Percentiles rank a stretch among this genome's conserved stretches.
These are phyloP conservation scores for Molothrus aeneus DNA, from an alignment of 2,797 vertebrate genomes.

Conservation along the genomic window DNA sequence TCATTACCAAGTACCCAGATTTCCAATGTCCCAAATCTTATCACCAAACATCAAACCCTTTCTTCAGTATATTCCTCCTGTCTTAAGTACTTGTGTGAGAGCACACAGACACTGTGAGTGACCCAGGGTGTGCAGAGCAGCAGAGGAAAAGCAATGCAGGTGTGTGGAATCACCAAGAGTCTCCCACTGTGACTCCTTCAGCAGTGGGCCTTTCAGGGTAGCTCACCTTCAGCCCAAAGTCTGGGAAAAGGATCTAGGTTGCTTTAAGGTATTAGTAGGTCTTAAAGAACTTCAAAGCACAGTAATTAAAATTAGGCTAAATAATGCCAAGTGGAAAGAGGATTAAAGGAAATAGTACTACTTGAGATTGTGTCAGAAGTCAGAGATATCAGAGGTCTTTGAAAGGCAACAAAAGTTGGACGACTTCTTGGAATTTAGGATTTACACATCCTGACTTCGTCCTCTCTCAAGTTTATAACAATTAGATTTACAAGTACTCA, in stretches of 20 bases:
- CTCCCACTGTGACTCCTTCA: background rate
- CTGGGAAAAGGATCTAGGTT: background rate
- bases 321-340: background rate
- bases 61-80: background rate
- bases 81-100: background rate
- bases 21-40: background rate
- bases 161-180: background rate
- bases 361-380: background rate
- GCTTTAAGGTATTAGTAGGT: background rate
- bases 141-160: background rate
- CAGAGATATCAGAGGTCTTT: background rate
- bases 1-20: background rate
- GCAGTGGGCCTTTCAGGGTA: background rate
- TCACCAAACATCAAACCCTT: background rate
- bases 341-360: background rate
- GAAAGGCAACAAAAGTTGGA: background rate
- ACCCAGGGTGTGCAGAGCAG: background rate
- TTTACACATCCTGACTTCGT: background rate
- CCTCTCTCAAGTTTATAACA: background rate
- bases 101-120: background rate
- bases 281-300: background rate
- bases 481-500: background rate
- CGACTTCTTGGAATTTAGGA: background rate
- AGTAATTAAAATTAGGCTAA: slow-evolving; percentile 2
- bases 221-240: background rate